Conservation (phyloP, 2,113 vertebrate species). For the Rattus rattus region DNA sequence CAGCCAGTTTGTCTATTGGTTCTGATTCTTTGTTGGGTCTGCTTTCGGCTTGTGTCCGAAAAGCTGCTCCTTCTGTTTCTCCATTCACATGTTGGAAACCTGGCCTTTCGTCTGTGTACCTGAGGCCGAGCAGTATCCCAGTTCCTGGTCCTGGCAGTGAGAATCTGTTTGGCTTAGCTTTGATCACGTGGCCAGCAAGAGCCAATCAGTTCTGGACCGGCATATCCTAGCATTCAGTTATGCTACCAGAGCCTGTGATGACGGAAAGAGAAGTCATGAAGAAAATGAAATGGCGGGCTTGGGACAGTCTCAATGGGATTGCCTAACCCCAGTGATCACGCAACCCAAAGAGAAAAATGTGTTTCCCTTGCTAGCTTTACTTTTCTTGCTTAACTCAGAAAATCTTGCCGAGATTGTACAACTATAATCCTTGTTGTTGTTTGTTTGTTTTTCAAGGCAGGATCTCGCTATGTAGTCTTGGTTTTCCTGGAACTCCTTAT, state of each 20-base stretch:
- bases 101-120: not conserved
- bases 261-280: not conserved
- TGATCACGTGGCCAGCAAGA: not conserved
- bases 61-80: not conserved
- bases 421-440: not conserved
- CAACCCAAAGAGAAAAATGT: not conserved
- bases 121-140: not conserved
- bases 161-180: not conserved
- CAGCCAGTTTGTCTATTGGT: not conserved
- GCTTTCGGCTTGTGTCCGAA: not conserved
- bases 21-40: not conserved
- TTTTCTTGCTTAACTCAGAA: slow-evolving; percentile 31
- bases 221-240: not conserved
- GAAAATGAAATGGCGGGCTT: not conserved
- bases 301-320: not conserved
- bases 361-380: not conserved
- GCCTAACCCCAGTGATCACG: not conserved
- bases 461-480: not conserved
- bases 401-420: not conserved
- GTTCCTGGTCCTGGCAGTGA: not conserved
- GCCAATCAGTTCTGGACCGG: not conserved
- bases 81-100: not conserved
- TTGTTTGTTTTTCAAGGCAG: not conserved
- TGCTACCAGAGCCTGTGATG: not conserved
- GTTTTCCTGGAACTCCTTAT: not conserved